Conservation (phyloP, 2,797 vertebrate species). For the Poliocrania exsul region DNA sequence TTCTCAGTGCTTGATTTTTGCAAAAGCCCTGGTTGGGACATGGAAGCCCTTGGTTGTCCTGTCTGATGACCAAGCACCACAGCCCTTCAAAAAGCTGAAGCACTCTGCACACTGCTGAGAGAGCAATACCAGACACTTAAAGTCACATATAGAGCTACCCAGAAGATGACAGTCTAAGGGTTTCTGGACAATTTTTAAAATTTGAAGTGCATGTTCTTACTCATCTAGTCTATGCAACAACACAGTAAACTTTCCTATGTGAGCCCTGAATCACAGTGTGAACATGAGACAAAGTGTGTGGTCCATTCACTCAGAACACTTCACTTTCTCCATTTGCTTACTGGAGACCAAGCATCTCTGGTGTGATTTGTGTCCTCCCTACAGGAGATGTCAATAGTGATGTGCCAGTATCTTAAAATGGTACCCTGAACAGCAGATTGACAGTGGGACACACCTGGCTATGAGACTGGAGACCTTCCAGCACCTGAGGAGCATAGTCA, state of each 20-base stretch:
- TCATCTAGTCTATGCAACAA: background rate
- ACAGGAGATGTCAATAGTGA: background rate
- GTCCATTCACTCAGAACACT: background rate
- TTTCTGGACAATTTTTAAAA: background rate
- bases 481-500: background rate
- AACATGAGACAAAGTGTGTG: background rate
- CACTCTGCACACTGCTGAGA: background rate
- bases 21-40: background rate
- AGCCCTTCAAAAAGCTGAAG: background rate
- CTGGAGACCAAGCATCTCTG: background rate
- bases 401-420: background rate
- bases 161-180: fast-evolving
- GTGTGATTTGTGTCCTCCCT: background rate
- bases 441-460: background rate
- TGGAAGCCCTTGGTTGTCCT: background rate
- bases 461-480: fast-evolving
- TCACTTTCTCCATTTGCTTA: background rate
- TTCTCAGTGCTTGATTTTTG: background rate
- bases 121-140: background rate
- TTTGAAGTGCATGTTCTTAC: background rate
- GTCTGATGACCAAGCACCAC: background rate
- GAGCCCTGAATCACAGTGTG: background rate
- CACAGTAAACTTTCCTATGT: background rate
- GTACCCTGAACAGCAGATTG: background rate
- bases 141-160: background rate